Evolutionary conservation across 2,888 invertebrate species (phyloP).

Genomic region (Aspidiotus destructor): DNA sequence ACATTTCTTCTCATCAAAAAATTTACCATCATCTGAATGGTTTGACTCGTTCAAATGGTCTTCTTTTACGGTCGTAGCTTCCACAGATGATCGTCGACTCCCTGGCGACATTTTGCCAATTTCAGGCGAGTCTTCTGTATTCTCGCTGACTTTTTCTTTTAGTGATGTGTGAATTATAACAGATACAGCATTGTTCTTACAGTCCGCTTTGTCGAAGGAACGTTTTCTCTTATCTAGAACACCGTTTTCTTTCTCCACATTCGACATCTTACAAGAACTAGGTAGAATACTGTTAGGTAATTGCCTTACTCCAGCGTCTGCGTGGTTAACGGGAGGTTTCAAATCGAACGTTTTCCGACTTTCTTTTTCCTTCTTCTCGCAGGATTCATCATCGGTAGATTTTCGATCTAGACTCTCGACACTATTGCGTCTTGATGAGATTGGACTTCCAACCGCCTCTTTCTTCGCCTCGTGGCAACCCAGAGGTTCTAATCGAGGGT

Average conservation of each 20-base stretch:
- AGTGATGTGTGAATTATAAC: slow-evolving; percentile 20
- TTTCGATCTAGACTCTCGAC: slow-evolving; percentile 24
- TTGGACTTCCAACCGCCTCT: slow-evolving; percentile 14
- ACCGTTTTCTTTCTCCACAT: slow-evolving; percentile 17
- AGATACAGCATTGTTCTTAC: slow-evolving; percentile 10
- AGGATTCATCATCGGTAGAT: slow-evolving; percentile 9
- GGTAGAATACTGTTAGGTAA: neutral
- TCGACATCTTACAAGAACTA: neutral
- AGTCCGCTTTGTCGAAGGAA: slow-evolving; percentile 10
- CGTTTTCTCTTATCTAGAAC: slow-evolving; percentile 29
- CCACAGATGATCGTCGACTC: slow-evolving; percentile 22
- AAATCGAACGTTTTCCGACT: neutral
- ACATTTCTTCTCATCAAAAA: neutral
- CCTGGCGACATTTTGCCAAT: neutral
- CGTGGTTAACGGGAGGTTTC: slow-evolving; percentile 11
- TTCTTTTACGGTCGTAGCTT: slow-evolving; percentile 3
- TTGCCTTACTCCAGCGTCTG: neutral
- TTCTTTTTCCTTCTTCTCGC: neutral
- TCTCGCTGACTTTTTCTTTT: slow-evolving; percentile 20
- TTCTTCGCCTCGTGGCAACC: neutral
- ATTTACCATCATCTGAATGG: slow-evolving; percentile 7
- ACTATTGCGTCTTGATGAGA: slow-evolving; percentile 14
- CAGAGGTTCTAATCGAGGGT: slow-evolving; percentile 8
- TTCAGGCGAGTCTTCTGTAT: slow-evolving; percentile 18
- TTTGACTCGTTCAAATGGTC: neutral